phyloP scores from a whole-genome alignment of 2,797 vertebrate genomes.

The Megalops cyprinoides region DNA sequence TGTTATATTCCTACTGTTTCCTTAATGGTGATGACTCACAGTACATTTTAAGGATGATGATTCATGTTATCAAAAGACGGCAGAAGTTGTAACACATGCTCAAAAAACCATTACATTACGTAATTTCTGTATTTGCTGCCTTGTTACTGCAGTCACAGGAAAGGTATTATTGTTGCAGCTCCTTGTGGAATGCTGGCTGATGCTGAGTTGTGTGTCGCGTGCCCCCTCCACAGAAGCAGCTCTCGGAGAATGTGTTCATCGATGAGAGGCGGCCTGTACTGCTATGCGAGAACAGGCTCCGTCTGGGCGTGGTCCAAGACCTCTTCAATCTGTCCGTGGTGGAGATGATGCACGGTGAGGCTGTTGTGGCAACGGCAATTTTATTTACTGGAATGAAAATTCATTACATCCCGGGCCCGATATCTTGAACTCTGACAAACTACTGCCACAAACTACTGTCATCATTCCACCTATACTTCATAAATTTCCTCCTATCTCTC shows the following conservation, averaged over 20 bases:
- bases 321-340: slow-evolving; percentile 83
- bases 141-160: too few species aligned
- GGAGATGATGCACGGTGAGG: slow-evolving; percentile 93
- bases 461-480: too few species aligned
- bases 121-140: too few species aligned
- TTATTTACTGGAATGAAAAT: neutral
- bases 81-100: neutral
- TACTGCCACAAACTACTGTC: too few species aligned
- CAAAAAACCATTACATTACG: too few species aligned
- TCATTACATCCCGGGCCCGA: neutral
- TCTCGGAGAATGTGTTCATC: slow-evolving; percentile 81
- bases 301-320: slow-evolving; percentile 79
- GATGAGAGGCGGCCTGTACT: slow-evolving; percentile 83
- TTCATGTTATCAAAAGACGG: neutral
- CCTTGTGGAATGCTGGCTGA: too few species aligned
- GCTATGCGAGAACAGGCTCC: slow-evolving; percentile 87
- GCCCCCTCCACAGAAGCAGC: slow-evolving; percentile 71
- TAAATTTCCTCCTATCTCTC: neutral
- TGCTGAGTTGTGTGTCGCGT: neutral
- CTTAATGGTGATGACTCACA: neutral
- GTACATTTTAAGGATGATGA: neutral
- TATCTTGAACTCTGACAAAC: neutral
- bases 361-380: neutral
- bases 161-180: too few species aligned
- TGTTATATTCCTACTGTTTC: neutral